Evolutionary conservation across 2,113 vertebrate species (phyloP).

Genomic region (Elachura formosa): DNA sequence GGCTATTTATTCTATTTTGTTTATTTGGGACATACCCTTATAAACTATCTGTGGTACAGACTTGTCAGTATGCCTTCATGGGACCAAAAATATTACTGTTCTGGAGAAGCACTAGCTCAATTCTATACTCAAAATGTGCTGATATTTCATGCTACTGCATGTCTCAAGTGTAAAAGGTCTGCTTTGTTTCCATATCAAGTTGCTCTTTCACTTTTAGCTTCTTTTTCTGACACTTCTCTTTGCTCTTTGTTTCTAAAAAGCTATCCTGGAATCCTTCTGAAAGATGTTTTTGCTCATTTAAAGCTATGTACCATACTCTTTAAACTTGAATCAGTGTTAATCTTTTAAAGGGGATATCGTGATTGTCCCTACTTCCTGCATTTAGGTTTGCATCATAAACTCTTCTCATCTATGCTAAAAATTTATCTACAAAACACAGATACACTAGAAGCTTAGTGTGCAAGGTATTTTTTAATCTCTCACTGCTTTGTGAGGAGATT

Average conservation of each 20-base stretch:
- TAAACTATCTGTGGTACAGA: background rate
- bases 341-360: background rate
- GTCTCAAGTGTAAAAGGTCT: background rate
- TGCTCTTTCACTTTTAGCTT: background rate
- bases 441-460: too few species aligned
- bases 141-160: background rate
- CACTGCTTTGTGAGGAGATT: rapidly evolving
- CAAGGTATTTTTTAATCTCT: rapidly evolving
- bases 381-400: background rate
- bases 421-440: too few species aligned
- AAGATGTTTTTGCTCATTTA: background rate
- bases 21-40: background rate
- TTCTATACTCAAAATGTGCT: background rate
- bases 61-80: background rate
- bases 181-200: background rate
- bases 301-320: background rate
- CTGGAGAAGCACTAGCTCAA: background rate
- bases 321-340: background rate
- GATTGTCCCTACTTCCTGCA: background rate
- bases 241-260: background rate
- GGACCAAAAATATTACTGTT: background rate
- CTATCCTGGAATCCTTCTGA: background rate
- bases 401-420: background rate
- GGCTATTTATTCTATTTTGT: background rate
- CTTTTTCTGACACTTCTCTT: background rate